A percentile compares a stretch with the other conserved stretches of the same genome.
Evolutionary conservation across 2,113 vertebrate species (phyloP).

Genomic region (Entelurus aequoreus): DNA sequence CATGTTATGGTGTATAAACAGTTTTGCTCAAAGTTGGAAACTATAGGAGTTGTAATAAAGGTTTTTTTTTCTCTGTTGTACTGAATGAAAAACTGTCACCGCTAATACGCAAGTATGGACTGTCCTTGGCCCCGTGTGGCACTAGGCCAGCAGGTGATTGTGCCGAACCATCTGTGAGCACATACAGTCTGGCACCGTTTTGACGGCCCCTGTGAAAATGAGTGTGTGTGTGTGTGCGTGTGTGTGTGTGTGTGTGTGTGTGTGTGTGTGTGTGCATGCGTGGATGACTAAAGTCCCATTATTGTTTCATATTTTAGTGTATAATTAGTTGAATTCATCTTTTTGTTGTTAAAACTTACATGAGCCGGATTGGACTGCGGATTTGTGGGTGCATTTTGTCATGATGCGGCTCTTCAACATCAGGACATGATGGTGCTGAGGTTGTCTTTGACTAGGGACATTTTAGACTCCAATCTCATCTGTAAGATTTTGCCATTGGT

Average conservation of each 20-base stretch:
- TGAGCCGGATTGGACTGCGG: not conserved
- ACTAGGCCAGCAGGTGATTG: slow-evolving; percentile 11
- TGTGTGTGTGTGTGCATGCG: too few relatives aligned
- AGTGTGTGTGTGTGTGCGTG: not conserved
- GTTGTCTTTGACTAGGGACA: too few relatives aligned
- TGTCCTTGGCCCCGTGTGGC: slow-evolving; percentile 40
- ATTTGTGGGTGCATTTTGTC: not conserved
- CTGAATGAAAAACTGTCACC: slow-evolving; percentile 17
- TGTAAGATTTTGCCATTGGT: too few relatives aligned
- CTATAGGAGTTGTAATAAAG: too few relatives aligned
- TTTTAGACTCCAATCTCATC: too few relatives aligned
- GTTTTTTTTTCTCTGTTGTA: slow-evolving; percentile 11
- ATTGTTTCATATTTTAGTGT: not conserved
- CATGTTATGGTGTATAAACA: too few relatives aligned
- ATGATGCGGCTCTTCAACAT: not conserved
- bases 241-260: not conserved
- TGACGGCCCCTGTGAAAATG: slow-evolving; percentile 1
- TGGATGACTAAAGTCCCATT: too few relatives aligned
- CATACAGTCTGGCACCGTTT: not conserved
- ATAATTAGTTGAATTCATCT: not conserved
- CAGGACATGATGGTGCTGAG: not conserved
- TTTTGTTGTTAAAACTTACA: not conserved
- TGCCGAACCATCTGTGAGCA: slow-evolving; percentile 44
- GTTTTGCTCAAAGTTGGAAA: too few relatives aligned
- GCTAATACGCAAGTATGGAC: slow-evolving; percentile 2